These are phyloP conservation scores for Acrossocheilus wenchowensis DNA, from an alignment of 2,797 vertebrate genomes.

Conservation along the genomic window DNA sequence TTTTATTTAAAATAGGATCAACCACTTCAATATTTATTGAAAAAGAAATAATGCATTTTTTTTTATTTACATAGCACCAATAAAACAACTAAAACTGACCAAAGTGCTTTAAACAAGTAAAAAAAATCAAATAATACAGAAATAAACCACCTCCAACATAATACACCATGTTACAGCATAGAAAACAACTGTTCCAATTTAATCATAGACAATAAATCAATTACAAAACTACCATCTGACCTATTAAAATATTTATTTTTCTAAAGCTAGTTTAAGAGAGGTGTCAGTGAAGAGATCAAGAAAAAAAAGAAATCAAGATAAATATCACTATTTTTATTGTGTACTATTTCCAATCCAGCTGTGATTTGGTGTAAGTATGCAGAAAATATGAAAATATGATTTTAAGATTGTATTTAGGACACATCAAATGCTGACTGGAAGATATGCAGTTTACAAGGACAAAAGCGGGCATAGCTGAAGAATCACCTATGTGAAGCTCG, in stretches of 20 bases:
- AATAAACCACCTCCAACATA: background rate
- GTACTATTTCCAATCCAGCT: background rate
- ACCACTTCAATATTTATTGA: no score
- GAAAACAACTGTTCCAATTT: background rate
- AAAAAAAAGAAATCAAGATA: background rate
- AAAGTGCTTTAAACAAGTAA: background rate
- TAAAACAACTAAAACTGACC: background rate
- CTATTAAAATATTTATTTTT: background rate
- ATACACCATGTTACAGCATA: background rate
- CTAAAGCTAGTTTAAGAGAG: background rate
- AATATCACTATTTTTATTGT: background rate
- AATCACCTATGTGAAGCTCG: background rate
- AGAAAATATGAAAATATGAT: background rate
- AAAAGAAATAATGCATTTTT: background rate
- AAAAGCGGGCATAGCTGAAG: background rate
- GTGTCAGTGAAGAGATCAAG: background rate
- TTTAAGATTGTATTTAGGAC: background rate
- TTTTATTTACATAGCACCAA: background rate
- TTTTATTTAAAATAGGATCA: background rate
- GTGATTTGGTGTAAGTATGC: background rate
- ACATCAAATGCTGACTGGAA: background rate
- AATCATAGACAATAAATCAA: background rate
- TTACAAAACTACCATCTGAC: background rate
- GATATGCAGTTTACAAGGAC: background rate
- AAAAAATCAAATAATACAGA: background rate